Evolutionary conservation across 2,113 vertebrate genomes (phyloP).

Genomic region (Cyphomyrus discorhynchus): DNA sequence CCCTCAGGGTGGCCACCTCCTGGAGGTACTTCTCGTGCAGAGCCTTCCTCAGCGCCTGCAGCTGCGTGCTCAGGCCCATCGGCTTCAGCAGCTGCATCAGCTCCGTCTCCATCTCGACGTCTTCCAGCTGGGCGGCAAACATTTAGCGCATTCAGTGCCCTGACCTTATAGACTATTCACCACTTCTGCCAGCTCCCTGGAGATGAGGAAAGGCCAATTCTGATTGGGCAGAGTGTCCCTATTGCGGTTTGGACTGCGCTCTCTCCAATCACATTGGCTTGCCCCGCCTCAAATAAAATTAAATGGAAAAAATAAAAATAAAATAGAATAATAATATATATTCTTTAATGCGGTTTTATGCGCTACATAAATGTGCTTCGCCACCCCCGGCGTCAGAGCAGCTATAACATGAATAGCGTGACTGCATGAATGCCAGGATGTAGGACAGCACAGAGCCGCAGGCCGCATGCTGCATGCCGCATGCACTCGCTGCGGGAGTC

Average conservation of each 20-base stretch:
- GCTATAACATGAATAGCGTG: conserved; percentile 25
- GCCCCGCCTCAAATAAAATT: conserved; percentile 15
- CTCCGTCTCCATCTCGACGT: conserved; percentile 18
- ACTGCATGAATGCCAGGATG: conserved; percentile 37
- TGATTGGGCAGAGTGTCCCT: not conserved
- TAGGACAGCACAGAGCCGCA: conserved; percentile 50
- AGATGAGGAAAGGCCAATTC: not conserved
- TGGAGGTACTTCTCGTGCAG: conserved; percentile 53
- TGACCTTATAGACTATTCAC: not conserved
- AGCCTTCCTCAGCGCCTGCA: conserved; percentile 52
- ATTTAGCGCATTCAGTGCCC: not conserved
- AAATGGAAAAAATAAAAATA: not conserved
- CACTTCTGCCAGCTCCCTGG: not conserved
- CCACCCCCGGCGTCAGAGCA: conserved; percentile 30
- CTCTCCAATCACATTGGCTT: conserved; percentile 2
- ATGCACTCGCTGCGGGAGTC: not conserved
- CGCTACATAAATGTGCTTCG: conserved; percentile 38
- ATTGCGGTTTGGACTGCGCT: conserved; percentile 10
- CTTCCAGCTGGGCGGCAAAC: conserved; percentile 32
- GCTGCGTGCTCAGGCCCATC: conserved; percentile 46
- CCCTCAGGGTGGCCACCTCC: conserved; percentile 51
- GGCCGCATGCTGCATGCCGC: conserved; percentile 26
- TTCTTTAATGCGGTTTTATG: conserved; percentile 28
- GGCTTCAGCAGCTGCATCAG: conserved; percentile 26
- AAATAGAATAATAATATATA: not conserved